A percentile compares a stretch with the other conserved stretches of the same genome.
Conservation (phyloP, 1,140 invertebrate genomes). For the Calliphora vicina region DNA sequence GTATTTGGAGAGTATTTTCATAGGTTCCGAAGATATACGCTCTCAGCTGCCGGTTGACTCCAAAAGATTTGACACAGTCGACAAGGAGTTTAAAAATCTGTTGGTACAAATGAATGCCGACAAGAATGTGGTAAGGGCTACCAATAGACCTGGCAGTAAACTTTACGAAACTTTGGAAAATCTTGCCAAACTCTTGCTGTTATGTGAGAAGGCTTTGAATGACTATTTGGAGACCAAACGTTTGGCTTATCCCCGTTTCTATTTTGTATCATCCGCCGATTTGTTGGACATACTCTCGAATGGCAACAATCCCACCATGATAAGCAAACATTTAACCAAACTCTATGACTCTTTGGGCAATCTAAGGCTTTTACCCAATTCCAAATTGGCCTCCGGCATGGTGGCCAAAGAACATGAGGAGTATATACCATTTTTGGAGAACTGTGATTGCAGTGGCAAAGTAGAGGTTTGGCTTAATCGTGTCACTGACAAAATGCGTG, state of each 20-base stretch:
- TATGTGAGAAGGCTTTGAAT: slow-evolving; percentile 94
- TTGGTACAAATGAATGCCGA: slow-evolving; percentile 67
- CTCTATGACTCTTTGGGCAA: slow-evolving; percentile 91
- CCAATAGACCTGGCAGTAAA: slow-evolving; percentile 75
- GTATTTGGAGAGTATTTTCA: slow-evolving; percentile 94
- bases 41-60: slow-evolving; percentile 92
- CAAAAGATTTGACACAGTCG: slow-evolving; percentile 86
- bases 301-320: slow-evolving; percentile 87
- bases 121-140: slow-evolving; percentile 84
- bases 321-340: slow-evolving; percentile 87
- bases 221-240: slow-evolving; percentile 96
- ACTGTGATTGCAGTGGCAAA: slow-evolving; percentile 87
- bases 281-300: slow-evolving; percentile 94
- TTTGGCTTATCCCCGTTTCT: slow-evolving; percentile 91
- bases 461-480: slow-evolving; percentile 92
- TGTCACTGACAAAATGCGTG: slow-evolving; percentile 83
- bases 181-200: slow-evolving; percentile 75
- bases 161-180: slow-evolving; percentile 82
- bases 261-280: slow-evolving; percentile 94
- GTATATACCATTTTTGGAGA: slow-evolving; percentile 75
- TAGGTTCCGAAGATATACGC: slow-evolving; percentile 94
- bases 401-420: slow-evolving; percentile 86
- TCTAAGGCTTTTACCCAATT: slow-evolving; percentile 75
- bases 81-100: slow-evolving; percentile 79
- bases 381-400: slow-evolving; percentile 71